Evolutionary conservation across 2,113 vertebrate species (phyloP), one percentile per base, ranked within the genome.

Genomic region (Onychorhynchus coronatus): DNA sequence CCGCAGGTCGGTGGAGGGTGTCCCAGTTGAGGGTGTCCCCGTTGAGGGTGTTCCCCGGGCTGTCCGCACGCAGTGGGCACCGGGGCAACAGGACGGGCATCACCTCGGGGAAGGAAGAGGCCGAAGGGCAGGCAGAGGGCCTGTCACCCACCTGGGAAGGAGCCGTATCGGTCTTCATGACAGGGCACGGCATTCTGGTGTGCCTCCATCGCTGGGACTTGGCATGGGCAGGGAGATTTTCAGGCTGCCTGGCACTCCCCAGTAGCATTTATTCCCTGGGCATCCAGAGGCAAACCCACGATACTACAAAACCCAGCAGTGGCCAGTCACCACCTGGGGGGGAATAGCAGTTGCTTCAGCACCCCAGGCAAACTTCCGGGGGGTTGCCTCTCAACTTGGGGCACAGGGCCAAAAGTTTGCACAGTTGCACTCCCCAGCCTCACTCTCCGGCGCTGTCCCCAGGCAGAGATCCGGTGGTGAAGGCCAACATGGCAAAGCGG

Each of bases 401-500:
- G 37, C 24, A 35, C 55, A 31, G 50, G 19, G 19, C 8, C 44
- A 41, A 87, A 44, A 30, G 15, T n/a, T 31, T 23, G 46, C 22
- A n/a, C 4, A 4, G 39, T 33, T 41, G 16, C 56, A 27, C 1
- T 11, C 4, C 37, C 79, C n/a, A 71, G 42, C 16, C 37, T 12
- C 3, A 0, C 42, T 53, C 31, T 58, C 61, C 0, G 1, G 8
- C 8, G 9, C 49, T 37, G 63, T 81, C 22, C 22, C 8, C 39
- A 71, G 68, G 50, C 50, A 61, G 25, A 68, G 35, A 21, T 4
- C 9, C 25, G 3, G 22, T 6, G 24, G 46, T 9, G 41, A 28
- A 88, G 70, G 8, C 7, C 81, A 63, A 37, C 82, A 98, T 97
- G 97, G 79, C 31, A 0, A 85, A 97, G 85, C 96, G 89, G 50